Percentiles rank a stretch among this genome's conserved stretches.
phyloP scores from a whole-genome alignment of 2,113 vertebrate species.

The Ptychochromis oligacanthus region DNA sequence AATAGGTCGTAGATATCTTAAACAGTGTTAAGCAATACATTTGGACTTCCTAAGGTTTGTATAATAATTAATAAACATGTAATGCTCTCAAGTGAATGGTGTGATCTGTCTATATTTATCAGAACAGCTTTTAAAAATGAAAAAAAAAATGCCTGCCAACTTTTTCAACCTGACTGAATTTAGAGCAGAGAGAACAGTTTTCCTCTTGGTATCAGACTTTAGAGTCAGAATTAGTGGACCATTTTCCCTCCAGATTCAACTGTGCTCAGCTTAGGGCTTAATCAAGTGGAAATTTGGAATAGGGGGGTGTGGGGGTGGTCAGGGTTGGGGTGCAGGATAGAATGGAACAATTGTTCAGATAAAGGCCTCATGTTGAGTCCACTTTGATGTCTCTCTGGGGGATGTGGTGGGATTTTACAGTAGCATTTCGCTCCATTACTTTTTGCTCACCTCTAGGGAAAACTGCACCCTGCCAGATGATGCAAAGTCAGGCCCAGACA shows the following conservation, averaged over 20 bases:
- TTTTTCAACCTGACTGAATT: conserved; percentile 40
- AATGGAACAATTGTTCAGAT: conserved; percentile 82
- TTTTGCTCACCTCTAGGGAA: conserved; percentile 25
- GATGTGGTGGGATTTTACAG: conserved; percentile 69
- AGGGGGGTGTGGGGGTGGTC: conserved; percentile 58
- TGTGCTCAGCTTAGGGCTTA: conserved; percentile 79
- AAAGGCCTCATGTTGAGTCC: conserved; percentile 75
- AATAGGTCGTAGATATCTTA: not conserved
- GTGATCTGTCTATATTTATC: not conserved
- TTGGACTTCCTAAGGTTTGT: not conserved
- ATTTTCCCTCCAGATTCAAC: conserved; percentile 77
- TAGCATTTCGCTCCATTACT: conserved; percentile 59
- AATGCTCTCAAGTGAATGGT: no score
- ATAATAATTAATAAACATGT: not conserved
- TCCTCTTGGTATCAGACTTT: conserved; percentile 53
- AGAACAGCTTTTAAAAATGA: not conserved
- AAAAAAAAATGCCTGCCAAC: conserved; percentile 12
- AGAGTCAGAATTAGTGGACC: conserved; percentile 73
- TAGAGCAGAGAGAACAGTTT: conserved; percentile 21
- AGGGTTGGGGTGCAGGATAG: conserved; percentile 71
- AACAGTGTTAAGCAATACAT: not conserved
- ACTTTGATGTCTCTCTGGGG: conserved; percentile 79
- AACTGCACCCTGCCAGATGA: conserved; percentile 9
- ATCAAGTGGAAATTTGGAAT: conserved; percentile 83
- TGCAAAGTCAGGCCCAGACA: not conserved